These are phyloP conservation scores for Phocoena phocoena DNA, from an alignment of 2,113 vertebrate genomes.

Conservation along the genomic window DNA sequence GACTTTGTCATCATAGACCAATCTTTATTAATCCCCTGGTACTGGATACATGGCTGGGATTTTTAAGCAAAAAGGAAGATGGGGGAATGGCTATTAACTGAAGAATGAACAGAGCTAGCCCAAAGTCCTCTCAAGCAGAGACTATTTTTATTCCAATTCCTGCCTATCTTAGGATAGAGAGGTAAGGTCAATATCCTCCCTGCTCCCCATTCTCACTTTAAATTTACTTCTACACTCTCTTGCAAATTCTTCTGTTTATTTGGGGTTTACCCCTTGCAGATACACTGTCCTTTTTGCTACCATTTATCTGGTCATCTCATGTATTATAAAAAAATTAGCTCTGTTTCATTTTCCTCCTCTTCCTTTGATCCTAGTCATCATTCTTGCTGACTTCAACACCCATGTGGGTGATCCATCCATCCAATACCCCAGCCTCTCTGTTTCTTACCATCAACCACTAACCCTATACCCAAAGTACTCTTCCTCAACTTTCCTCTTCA, in stretches of 20 bases:
- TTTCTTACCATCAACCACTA: neutral
- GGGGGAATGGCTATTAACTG: neutral
- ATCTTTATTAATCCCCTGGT: neutral
- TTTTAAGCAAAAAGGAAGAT: neutral
- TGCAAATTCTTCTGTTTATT: neutral
- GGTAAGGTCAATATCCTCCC: neutral
- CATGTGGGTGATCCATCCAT: neutral
- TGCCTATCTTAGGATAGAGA: neutral
- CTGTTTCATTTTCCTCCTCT: neutral
- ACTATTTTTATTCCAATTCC: neutral
- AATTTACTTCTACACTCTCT: neutral
- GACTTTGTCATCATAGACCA: neutral
- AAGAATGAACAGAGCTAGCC: neutral
- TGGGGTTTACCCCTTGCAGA: neutral
- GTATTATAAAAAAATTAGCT: neutral
- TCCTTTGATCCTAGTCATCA: neutral
- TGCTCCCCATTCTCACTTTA: neutral
- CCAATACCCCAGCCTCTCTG: neutral
- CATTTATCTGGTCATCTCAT: neutral
- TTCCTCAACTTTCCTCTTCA: neutral
- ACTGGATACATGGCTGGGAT: neutral
- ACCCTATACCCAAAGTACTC: fast-evolving
- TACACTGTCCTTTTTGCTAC: neutral
- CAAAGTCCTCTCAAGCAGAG: neutral
- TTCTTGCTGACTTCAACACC: neutral